A percentile compares a stretch with the other conserved stretches of the same genome.
Evolutionary conservation across 1,140 invertebrate species (phyloP).

Genomic region (Paracyclopina nana): DNA sequence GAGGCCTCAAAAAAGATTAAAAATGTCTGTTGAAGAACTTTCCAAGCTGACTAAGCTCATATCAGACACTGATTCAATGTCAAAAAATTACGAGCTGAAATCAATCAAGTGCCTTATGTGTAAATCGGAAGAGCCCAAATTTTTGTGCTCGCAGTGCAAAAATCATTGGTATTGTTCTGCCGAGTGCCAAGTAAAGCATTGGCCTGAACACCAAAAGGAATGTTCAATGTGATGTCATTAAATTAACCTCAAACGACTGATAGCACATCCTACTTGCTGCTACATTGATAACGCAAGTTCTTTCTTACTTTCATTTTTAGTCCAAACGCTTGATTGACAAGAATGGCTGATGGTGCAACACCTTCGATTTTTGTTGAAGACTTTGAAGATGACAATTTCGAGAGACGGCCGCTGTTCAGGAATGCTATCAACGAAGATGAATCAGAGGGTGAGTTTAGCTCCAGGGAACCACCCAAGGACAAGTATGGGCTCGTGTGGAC

Average conservation of each 20-base stretch:
- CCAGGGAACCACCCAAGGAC: not conserved
- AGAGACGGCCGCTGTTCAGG: not conserved
- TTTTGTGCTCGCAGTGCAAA: too few species aligned
- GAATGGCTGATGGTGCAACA: too few species aligned
- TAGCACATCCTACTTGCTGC: too few species aligned
- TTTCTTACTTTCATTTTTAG: too few species aligned
- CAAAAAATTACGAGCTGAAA: not conserved
- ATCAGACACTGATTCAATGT: not conserved
- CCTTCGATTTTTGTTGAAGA: too few species aligned
- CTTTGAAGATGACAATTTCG: not conserved
- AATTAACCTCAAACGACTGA: too few species aligned
- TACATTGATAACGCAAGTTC: too few species aligned
- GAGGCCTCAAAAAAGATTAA: not conserved
- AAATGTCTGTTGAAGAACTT: not conserved
- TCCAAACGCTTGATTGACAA: too few species aligned
- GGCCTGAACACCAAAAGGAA: too few species aligned
- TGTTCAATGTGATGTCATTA: too few species aligned
- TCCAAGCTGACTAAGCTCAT: not conserved
- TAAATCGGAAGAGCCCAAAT: not conserved
- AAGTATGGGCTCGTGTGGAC: conserved; percentile 37
- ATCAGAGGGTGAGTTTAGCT: not conserved
- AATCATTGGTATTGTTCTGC: too few species aligned
- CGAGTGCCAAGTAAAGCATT: too few species aligned
- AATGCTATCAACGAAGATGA: not conserved
- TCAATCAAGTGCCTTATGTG: not conserved